Base-by-base conservation (phyloP, 2,797 vertebrate genomes). In the Crenuchus spilurus region DNA sequence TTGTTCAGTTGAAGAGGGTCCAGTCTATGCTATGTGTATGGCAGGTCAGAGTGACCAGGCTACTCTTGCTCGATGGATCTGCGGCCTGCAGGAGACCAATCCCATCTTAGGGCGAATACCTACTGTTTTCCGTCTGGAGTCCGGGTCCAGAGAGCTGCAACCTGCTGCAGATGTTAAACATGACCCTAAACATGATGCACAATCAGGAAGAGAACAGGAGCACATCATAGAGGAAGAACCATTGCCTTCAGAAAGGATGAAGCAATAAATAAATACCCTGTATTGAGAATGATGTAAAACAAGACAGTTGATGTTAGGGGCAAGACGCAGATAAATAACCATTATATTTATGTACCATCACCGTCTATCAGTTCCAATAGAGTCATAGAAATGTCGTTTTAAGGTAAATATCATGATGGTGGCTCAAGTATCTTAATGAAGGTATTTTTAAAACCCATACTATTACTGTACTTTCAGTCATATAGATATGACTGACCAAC, bases 21-120 rank as follows among this genome's bases (percentile, higher is more conserved):
- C 91, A 0, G 79, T 98, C 54, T 97, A 93, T 2, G 95, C 93
- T 52, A 94, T 98, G 87, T 97, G 95, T 64, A 93, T 97, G 92
- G 87, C 88, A 0, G 83, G 89, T 13, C 90, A 82, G 1, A 92
- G 92, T 5, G 93, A 96, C 77, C 92, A 94, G 83, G 86, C 77
- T 13, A 93, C 92, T 1, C 88, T 98, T 41, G 92, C 92, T 75
- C 92, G 89, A 76, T 98, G 96, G 96, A 93, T 98, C 80, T 90
- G 91, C 0, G 91, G 92, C 49, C 91, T 97, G 42, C 95, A 97
- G 83, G 84, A 93, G 79, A 89, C 83, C 70, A 97, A 96, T 81
- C 94, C 95, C 3, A 54, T 92, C 16, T 86, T 98, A 76, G 91
- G 90, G 14, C 84, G 26, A n/a, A 88, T 92, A 13, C 93, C 95